Evolutionary conservation across 2,888 invertebrate genomes (phyloP).

Genomic region (Linnaemya tessellans): DNA sequence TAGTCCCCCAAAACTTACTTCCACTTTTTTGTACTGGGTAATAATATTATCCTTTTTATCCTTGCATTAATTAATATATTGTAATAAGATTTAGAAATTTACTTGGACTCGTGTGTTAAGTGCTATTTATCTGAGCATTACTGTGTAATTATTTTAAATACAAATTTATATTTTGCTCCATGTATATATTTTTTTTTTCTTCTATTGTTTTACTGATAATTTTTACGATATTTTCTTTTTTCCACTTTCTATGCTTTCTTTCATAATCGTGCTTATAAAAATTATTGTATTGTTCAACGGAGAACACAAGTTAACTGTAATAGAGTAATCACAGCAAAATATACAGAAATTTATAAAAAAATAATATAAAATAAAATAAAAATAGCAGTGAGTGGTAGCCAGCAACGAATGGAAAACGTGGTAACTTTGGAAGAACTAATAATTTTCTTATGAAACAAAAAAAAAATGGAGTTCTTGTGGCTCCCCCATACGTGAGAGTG

Average conservation of each 20-base stretch:
- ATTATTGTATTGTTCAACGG: constrained; percentile 58
- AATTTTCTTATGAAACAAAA: no score
- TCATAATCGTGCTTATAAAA: constrained; percentile 54
- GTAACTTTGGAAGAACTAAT: background rate
- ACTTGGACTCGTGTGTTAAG: no score
- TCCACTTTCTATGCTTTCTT: constrained; percentile 28
- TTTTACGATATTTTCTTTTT: constrained; percentile 46
- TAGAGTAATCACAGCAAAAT: constrained; percentile 66
- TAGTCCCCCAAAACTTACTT: no score
- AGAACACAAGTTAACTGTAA: constrained; percentile 67
- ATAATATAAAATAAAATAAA: background rate
- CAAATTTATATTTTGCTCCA: constrained; percentile 35
- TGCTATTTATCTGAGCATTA: background rate
- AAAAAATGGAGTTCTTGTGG: no score
- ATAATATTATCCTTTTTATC: no score
- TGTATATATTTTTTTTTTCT: constrained; percentile 16
- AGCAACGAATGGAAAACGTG: background rate
- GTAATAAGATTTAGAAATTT: no score
- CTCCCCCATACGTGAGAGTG: no score
- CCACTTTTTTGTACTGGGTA: no score
- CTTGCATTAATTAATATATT: no score
- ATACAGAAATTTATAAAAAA: background rate
- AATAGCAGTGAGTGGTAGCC: no score
- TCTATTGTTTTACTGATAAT: constrained; percentile 65
- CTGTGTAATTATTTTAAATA: constrained; percentile 56